These are phyloP conservation scores for Troglohyphantes excavatus DNA, from an alignment of 2,888 invertebrate species.

Conservation along the genomic window DNA sequence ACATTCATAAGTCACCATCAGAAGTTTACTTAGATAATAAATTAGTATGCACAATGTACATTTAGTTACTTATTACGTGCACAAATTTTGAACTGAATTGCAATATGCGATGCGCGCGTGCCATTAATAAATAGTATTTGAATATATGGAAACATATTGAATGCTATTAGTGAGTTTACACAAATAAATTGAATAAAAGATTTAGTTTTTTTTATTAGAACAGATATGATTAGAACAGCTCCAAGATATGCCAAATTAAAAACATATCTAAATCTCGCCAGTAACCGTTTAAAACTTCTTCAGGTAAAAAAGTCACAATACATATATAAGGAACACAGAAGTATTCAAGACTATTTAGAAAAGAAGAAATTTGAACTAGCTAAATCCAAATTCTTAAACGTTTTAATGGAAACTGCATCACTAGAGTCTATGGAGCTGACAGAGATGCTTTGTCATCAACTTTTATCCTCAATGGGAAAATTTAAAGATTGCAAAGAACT, in stretches of 20 bases:
- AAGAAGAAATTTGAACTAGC: conserved; percentile 31
- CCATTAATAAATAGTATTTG: too few species aligned
- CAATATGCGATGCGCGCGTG: too few species aligned
- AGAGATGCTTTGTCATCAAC: conserved; percentile 48
- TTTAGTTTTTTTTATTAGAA: too few species aligned
- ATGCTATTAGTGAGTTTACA: too few species aligned
- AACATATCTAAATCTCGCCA: conserved; percentile 32
- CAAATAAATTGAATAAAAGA: too few species aligned
- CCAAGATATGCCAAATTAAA: conserved; percentile 41
- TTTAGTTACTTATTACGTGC: too few species aligned
- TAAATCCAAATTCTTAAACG: conserved; percentile 26
- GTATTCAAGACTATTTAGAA: conserved; percentile 24
- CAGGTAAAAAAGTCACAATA: conserved; percentile 48
- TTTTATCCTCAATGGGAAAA: conserved; percentile 15
- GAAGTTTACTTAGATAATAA: too few species aligned
- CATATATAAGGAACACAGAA: background rate
- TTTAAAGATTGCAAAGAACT: conserved; percentile 82
- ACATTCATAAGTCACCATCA: too few species aligned
- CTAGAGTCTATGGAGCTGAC: conserved; percentile 50
- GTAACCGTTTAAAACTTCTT: conserved; percentile 40
- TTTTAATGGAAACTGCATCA: conserved; percentile 27
- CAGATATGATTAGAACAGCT: conserved; percentile 33
- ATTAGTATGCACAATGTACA: too few species aligned
- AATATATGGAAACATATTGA: too few species aligned
- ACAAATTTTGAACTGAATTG: too few species aligned